Evolutionary conservation across 37 sponge, comb jelly and placozoan species (phyloP), one percentile per base, ranked within the genome.

Genomic region (Spongia lamella): DNA sequence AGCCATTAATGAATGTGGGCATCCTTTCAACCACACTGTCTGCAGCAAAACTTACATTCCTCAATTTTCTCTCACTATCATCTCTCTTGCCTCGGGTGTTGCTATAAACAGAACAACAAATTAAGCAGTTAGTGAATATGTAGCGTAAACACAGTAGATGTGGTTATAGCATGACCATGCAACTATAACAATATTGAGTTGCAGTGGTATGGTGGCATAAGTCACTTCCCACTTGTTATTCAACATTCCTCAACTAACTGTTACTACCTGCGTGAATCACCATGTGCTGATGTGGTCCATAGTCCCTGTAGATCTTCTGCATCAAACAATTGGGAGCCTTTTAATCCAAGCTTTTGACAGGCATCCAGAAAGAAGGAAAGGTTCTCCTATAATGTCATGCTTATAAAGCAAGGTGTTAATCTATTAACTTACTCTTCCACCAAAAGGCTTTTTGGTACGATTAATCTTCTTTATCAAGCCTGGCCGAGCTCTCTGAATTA

Each of bases 321-420:
- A 36, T 76, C 79, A 57, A 88, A 93, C 74, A 93, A 63, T 49
- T 93, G 93, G 1, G 67, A 64, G 34, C 83, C 93, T 63, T 84
- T 88, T 36, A 93, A 71, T 14, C 93, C 93, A 32, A 93, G 79
- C 43, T 77, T 77, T 36, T 77, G 33, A 43, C 93, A 93, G 22
- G 89, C 86, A 7, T 76, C 64, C 50, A 93, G 37, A 72, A 93
- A 93, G 86, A 88, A 88, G 11, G 43, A 51, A 1, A 88, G 20
- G 65, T 93, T 93, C 53, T 93, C 93, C 93, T 92, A 47, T 29
- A 78, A 43, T 25, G 14, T 21, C 1, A 17, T 33, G 36, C 9
- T 1, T 73, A 37, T 16, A 13, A 7, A 34, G 5, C 11, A 17
- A 38, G 21, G 9, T 1, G 7, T 9, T 39, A 31, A 11, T 1